phyloP scores from a whole-genome alignment of 2,797 vertebrate genomes.

The Melanogrammus aeglefinus region DNA sequence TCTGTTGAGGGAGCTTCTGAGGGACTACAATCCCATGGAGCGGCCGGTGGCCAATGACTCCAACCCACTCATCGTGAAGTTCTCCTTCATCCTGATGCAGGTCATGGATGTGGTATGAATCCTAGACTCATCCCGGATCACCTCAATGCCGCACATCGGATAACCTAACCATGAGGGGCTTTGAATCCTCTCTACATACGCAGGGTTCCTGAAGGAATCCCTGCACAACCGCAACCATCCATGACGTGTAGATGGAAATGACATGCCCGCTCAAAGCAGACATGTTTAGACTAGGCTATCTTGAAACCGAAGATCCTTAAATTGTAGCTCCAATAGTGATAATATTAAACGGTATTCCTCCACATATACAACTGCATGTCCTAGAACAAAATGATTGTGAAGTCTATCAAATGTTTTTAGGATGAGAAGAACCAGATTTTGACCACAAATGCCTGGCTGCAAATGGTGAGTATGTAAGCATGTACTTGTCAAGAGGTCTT shows the following conservation, averaged over 20 bases:
- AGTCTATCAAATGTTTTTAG: slow-evolving; percentile 42
- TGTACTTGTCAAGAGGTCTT: slow-evolving; percentile 4
- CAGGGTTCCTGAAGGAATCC: neutral
- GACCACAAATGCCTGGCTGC: slow-evolving; percentile 78
- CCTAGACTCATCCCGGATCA: neutral
- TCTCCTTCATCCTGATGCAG: slow-evolving; percentile 90
- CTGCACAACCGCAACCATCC: neutral
- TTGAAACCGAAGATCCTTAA: neutral
- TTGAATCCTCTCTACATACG: neutral
- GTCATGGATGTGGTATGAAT: slow-evolving; percentile 93
- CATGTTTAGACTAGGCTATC: neutral
- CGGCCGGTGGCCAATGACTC: slow-evolving; percentile 94
- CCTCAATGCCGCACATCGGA: neutral
- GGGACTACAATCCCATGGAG: slow-evolving; percentile 95
- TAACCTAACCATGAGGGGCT: neutral
- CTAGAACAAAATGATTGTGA: neutral
- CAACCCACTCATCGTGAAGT: slow-evolving; percentile 85
- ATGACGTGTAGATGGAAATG: neutral
- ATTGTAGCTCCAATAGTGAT: neutral
- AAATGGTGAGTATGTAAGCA: slow-evolving; percentile 71
- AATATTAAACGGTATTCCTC: neutral
- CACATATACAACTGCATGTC: slow-evolving; percentile 7
- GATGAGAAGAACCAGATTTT: slow-evolving; percentile 82
- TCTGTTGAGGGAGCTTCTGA: slow-evolving; percentile 89
- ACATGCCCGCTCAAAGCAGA: neutral